phyloP scores from a whole-genome alignment of 2,797 vertebrate species.

The Mus minutoides region DNA sequence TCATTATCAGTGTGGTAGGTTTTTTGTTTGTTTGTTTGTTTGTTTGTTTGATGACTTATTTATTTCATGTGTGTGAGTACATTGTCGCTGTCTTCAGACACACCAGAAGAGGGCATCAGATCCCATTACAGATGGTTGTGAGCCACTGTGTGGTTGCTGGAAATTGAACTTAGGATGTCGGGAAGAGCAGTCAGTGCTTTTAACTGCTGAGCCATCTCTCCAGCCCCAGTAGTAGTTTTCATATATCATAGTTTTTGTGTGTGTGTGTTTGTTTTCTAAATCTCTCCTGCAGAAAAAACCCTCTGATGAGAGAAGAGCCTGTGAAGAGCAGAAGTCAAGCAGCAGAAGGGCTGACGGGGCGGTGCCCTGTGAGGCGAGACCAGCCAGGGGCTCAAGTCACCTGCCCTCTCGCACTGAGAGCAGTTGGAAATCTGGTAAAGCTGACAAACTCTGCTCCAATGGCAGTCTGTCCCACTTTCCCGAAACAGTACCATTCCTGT shows the following conservation, averaged over 20 bases:
- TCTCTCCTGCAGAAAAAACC: conserved; percentile 81
- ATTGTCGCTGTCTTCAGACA: too few relatives aligned
- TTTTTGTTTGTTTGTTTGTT: too few relatives aligned
- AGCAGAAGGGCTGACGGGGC: conserved; percentile 71
- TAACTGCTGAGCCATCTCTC: too few relatives aligned
- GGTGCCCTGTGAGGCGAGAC: conserved; percentile 57
- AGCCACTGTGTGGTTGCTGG: too few relatives aligned
- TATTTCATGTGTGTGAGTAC: too few relatives aligned
- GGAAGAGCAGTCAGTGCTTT: too few relatives aligned
- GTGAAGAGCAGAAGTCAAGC: conserved; percentile 76
- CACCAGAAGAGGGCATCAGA: too few relatives aligned
- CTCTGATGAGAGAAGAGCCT: conserved; percentile 78
- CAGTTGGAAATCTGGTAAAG: conserved; percentile 82
- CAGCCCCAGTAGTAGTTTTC: neutral
- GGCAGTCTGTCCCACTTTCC: neutral
- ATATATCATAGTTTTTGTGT: conserved; percentile 64
- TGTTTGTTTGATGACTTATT: too few relatives aligned
- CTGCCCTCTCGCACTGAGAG: conserved; percentile 63
- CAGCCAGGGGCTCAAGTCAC: conserved; percentile 64
- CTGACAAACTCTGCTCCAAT: neutral
- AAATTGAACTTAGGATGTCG: too few relatives aligned
- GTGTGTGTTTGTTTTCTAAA: conserved; percentile 70
- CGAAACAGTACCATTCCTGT: neutral
- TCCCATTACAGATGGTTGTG: too few relatives aligned
- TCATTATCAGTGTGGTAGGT: neutral